phyloP scores from a whole-genome alignment of 2,888 invertebrate species.

The Stegophylla sp. region DNA sequence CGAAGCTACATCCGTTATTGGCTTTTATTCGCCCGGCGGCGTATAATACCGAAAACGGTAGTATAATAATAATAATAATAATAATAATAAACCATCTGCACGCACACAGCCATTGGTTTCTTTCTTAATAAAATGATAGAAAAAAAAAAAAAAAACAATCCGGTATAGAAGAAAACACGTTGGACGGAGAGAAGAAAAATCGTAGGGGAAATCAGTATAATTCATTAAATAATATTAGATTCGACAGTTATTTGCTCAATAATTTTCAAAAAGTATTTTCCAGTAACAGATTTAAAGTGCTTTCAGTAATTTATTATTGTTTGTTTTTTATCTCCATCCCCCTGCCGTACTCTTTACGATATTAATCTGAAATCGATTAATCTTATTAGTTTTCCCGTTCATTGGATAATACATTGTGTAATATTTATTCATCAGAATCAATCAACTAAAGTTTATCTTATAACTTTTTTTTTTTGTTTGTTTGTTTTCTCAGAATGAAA shows the following conservation, averaged over 20 bases:
- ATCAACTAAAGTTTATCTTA: not conserved
- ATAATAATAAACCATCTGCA: no score
- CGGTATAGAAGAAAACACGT: not conserved
- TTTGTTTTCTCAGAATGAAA: not conserved
- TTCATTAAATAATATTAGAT: slow-evolving; percentile 26
- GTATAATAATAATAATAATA: no score
- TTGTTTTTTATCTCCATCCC: slow-evolving; percentile 3
- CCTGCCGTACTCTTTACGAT: not conserved
- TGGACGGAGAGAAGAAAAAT: not conserved
- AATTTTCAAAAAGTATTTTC: slow-evolving; percentile 5
- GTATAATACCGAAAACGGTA: no score
- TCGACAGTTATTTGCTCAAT: slow-evolving; percentile 2
- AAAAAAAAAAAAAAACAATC: no score
- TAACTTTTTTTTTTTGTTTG: not conserved
- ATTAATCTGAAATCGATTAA: slow-evolving; percentile 33
- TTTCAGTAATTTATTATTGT: slow-evolving; percentile 17
- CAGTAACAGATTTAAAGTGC: slow-evolving; percentile 34
- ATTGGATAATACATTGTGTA: not conserved
- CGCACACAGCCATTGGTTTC: no score
- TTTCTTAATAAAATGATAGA: no score
- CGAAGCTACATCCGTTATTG: no score
- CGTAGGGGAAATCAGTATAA: slow-evolving; percentile 1
- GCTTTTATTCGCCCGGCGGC: no score
- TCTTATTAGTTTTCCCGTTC: not conserved
- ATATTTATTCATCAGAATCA: not conserved